Conservation (phyloP, 2,888 invertebrate genomes). For the Psylliodes chrysocephalus region DNA sequence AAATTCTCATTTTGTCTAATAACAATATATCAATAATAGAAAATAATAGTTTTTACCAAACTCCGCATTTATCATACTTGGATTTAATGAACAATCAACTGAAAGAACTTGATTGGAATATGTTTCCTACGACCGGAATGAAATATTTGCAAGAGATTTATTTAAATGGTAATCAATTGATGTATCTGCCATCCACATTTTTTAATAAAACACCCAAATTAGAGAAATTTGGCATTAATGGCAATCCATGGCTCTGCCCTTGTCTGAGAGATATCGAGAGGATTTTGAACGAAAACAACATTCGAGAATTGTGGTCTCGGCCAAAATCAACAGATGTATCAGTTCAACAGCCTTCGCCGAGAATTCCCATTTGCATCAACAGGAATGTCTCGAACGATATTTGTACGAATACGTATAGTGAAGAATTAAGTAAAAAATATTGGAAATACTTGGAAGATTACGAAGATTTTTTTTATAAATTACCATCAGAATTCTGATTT, state of each 20-base stretch:
- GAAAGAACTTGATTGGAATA: slow-evolving; percentile 32
- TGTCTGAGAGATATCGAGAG: slow-evolving; percentile 37
- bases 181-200: slow-evolving; percentile 41
- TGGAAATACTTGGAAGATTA: neutral
- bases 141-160: slow-evolving; percentile 34
- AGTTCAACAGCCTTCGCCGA: too few species aligned
- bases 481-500: too few species aligned
- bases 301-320: slow-evolving; percentile 34
- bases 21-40: slow-evolving; percentile 42
- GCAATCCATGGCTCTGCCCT: slow-evolving; percentile 44
- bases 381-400: neutral
- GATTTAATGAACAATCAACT: slow-evolving; percentile 37
- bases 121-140: slow-evolving; percentile 35
- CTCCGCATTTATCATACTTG: slow-evolving; percentile 33
- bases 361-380: slow-evolving; percentile 43
- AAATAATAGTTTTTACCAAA: slow-evolving; percentile 35
- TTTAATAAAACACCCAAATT: slow-evolving; percentile 34
- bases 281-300: slow-evolving; percentile 34
- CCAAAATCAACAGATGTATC: slow-evolving; percentile 28
- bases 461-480: too few species aligned
- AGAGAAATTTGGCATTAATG: slow-evolving; percentile 37
- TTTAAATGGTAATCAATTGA: slow-evolving; percentile 42
- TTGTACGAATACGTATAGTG: slow-evolving; percentile 32
- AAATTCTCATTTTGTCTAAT: slow-evolving; percentile 38
- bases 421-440: slow-evolving; percentile 30